phyloP scores from a whole-genome alignment of 2,888 invertebrate species.

The Coleophora deauratella region DNA sequence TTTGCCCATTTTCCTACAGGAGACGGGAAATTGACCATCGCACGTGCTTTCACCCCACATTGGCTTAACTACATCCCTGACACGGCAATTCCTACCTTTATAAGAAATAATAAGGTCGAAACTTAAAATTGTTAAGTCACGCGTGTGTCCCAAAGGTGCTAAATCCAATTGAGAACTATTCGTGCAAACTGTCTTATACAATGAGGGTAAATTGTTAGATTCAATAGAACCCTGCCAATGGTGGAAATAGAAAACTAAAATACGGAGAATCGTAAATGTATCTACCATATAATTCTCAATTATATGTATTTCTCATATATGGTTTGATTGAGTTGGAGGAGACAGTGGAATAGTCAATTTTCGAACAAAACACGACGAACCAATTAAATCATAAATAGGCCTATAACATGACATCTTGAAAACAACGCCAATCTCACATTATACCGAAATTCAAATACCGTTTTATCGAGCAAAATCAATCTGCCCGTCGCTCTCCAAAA shows the following conservation, averaged over 20 bases:
- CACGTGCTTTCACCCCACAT: slow-evolving; percentile 28
- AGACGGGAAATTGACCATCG: slow-evolving; percentile 41
- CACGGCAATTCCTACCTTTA: not conserved
- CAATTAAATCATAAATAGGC: no score
- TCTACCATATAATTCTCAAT: not conserved
- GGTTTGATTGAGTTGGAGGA: no score
- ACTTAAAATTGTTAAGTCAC: not conserved
- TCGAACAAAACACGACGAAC: no score
- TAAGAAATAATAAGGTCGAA: not conserved
- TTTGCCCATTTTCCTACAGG: slow-evolving; percentile 24
- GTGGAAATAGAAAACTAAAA: slow-evolving; percentile 30
- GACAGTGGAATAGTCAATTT: no score
- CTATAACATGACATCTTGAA: no score
- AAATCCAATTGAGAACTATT: slow-evolving; percentile 40
- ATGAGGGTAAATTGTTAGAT: slow-evolving; percentile 32
- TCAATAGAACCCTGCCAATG: slow-evolving; percentile 15
- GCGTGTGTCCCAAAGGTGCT: slow-evolving; percentile 23
- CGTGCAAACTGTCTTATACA: slow-evolving; percentile 48
- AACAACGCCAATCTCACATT: no score
- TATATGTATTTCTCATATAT: not conserved
- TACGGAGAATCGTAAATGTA: not conserved
- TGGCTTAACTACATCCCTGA: not conserved
- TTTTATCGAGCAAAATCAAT: not conserved
- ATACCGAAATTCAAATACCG: not conserved
- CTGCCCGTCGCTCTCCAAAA: not conserved